Conservation (phyloP, 2,888 invertebrate genomes). For the Poecilus cupreus region DNA sequence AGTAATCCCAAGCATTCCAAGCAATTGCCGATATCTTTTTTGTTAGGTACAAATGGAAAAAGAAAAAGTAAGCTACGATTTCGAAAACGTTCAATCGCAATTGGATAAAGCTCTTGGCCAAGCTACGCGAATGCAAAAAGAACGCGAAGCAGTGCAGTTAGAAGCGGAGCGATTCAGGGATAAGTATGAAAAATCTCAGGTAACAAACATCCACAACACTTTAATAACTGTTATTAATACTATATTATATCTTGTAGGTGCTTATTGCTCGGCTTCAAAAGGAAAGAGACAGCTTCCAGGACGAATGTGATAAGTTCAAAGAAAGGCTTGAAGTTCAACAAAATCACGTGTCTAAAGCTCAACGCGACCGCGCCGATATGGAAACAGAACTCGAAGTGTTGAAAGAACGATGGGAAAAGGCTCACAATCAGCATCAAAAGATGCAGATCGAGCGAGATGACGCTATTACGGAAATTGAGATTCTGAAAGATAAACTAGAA, state of each 20-base stretch:
- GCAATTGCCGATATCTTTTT: constrained; percentile 1
- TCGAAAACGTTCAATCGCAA: constrained; percentile 92
- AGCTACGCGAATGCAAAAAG: constrained; percentile 90
- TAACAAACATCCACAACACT: constrained; percentile 68
- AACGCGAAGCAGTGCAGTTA: constrained; percentile 88
- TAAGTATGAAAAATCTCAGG: constrained; percentile 93
- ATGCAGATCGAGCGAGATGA: constrained; percentile 91
- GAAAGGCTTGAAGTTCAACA: constrained; percentile 89
- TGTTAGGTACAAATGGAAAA: constrained; percentile 88
- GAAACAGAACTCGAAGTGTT: constrained; percentile 90
- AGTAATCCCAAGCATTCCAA: constrained; percentile 10
- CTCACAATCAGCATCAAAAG: constrained; percentile 88
- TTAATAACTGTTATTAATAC: neutral
- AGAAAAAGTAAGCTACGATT: constrained; percentile 93
- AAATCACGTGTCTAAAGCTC: constrained; percentile 86
- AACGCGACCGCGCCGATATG: constrained; percentile 89
- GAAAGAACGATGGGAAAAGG: constrained; percentile 92
- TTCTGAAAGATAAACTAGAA: constrained; percentile 92
- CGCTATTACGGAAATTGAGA: constrained; percentile 88
- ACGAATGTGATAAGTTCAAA: constrained; percentile 87
- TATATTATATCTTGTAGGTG: constrained; percentile 72
- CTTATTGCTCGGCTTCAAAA: constrained; percentile 88
- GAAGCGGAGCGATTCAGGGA: constrained; percentile 91
- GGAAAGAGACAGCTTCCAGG: constrained; percentile 88
- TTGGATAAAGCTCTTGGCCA: constrained; percentile 93